phyloP scores from a whole-genome alignment of 1,140 invertebrate species.

The Drosophila ananassae region DNA sequence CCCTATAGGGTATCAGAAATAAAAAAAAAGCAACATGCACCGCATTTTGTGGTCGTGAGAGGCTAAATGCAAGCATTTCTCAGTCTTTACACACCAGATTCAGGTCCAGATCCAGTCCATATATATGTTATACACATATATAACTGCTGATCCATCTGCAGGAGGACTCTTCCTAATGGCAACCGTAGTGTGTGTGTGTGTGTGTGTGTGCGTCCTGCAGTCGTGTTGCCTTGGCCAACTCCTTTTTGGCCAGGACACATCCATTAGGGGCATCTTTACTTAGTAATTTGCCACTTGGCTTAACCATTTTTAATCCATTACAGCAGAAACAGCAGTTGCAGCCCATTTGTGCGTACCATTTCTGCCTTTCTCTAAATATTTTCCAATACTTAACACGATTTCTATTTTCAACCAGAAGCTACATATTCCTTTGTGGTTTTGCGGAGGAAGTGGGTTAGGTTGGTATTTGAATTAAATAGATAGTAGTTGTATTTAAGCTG shows the following conservation, averaged over 20 bases:
- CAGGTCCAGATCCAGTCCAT: constrained; percentile 18
- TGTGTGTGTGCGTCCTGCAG: constrained; percentile 6
- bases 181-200: constrained; percentile 7
- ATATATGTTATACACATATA: constrained; percentile 1
- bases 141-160: constrained; percentile 17
- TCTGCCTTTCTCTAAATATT: constrained; percentile 1
- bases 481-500: too few species aligned
- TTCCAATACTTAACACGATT: not conserved
- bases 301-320: constrained; percentile 34
- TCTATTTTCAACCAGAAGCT: too few species aligned
- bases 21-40: constrained; percentile 5
- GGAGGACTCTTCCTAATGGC: constrained; percentile 28
- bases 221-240: constrained; percentile 6
- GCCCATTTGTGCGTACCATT: not conserved
- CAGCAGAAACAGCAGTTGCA: not conserved
- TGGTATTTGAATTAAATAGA: too few species aligned
- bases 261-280: constrained; percentile 44
- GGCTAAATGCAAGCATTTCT: constrained; percentile 24
- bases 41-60: constrained; percentile 5
- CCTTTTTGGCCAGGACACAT: constrained; percentile 21
- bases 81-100: constrained; percentile 18
- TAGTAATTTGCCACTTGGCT: constrained; percentile 45
- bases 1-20: not conserved
- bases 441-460: not conserved
- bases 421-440: not conserved